These are phyloP conservation scores for Pachyrhynchus sulphureomaculatus DNA, from an alignment of 1,140 invertebrate species.

Conservation along the genomic window DNA sequence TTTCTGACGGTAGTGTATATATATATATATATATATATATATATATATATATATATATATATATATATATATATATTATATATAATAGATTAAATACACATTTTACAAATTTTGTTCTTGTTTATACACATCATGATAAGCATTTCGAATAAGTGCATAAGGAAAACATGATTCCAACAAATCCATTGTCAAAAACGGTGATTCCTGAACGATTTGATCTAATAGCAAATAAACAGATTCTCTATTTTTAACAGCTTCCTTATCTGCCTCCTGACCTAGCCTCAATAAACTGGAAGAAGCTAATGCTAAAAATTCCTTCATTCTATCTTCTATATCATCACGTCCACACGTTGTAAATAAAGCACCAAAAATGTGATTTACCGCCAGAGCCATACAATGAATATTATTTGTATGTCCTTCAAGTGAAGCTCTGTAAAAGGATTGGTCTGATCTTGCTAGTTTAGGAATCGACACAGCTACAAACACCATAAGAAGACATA, in stretches of 20 bases:
- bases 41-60: no score
- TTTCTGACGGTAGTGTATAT: no score
- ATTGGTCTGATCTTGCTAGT: constrained; percentile 86
- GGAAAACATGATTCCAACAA: constrained; percentile 97
- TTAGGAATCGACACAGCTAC: constrained; percentile 97
- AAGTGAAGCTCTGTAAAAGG: constrained; percentile 86
- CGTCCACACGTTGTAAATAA: constrained; percentile 93
- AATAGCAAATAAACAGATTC: constrained; percentile 95
- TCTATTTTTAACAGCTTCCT: constrained; percentile 88
- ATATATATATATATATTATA: no score
- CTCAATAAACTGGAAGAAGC: constrained; percentile 93
- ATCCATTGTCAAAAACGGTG: constrained; percentile 97
- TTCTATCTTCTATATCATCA: constrained; percentile 93
- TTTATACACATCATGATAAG: constrained; percentile 94
- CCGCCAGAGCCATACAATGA: constrained; percentile 93
- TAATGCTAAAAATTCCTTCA: constrained; percentile 97
- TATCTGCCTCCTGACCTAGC: constrained; percentile 93
- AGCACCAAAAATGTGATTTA: constrained; percentile 96
- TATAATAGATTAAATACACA: no score
- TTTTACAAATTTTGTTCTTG: constrained; percentile 63
- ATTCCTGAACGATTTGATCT: constrained; percentile 96
- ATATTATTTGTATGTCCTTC: constrained; percentile 98
- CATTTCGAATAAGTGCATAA: constrained; percentile 93
- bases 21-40: no score
- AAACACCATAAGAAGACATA: constrained; percentile 97